Percentiles rank a stretch among this genome's conserved stretches.
Conservation (phyloP, 2,113 vertebrate genomes). For the Pimephales promelas region DNA sequence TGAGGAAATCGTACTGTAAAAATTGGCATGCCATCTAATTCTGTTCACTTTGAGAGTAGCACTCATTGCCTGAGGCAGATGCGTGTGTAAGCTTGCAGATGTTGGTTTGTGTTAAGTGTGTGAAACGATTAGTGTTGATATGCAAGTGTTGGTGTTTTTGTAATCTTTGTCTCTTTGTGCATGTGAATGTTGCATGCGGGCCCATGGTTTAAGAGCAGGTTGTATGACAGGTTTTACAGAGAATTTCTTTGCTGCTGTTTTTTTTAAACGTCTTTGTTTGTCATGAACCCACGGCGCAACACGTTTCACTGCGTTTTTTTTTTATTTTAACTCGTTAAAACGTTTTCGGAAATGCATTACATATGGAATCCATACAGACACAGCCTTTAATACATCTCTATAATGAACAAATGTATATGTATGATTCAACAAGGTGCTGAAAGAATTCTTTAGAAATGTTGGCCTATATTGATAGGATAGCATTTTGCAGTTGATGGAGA, state of each 20-base stretch:
- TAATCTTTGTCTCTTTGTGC: neutral
- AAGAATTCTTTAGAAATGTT: too few species aligned
- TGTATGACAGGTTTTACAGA: neutral
- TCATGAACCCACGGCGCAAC: constrained; percentile 3
- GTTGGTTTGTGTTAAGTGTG: neutral
- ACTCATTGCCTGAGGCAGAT: neutral
- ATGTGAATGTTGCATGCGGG: neutral
- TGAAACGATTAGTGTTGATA: neutral
- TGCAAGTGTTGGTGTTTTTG: constrained; percentile 3
- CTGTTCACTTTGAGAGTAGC: neutral
- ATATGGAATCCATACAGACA: neutral
- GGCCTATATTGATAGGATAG: too few species aligned
- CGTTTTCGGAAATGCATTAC: neutral
- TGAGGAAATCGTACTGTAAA: neutral
- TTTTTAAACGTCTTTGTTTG: constrained; percentile 32
- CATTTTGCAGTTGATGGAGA: too few species aligned
- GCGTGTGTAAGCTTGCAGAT: neutral
- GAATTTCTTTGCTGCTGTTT: neutral
- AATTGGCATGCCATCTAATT: neutral
- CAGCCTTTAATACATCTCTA: neutral
- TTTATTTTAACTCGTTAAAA: neutral
- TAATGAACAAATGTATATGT: too few species aligned
- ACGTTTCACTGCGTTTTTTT: constrained; percentile 38
- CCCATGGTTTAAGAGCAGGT: constrained; percentile 41
- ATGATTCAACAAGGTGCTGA: too few species aligned